Evolutionary conservation across 2,888 invertebrate species (phyloP), one percentile per base, ranked within the genome.

Genomic region (Pollenia griseotomentosa): DNA sequence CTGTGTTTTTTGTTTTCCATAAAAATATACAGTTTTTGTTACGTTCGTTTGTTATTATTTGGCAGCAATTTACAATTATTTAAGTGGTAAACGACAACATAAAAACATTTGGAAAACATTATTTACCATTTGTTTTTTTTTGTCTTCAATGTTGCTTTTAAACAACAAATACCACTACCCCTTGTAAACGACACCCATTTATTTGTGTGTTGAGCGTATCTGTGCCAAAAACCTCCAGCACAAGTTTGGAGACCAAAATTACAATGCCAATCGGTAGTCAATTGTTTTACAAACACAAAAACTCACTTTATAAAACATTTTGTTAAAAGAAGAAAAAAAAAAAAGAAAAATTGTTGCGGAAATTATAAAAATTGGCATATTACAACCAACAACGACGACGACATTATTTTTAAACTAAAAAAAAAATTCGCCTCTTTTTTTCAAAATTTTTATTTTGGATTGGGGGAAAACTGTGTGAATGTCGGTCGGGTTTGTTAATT

Each of bases 281-380:
- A 83, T 80, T 86, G 83, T 83, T 83, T 83, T 83, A 70, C 70
- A 80, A 80, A 83, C 79, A 77, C 75, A 71, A 80, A 86, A 80
- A 87, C 79, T 79, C 14, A 83, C 75, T 83, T 81, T 65, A 19
- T 53, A 44, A 57, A 66, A 66, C 55, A 70, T 55, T 19, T 51
- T 2, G 42, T 48, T 55, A 70, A 40, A 46, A 19, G 65, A 16
- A 57, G 44, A 46, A 71, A 6, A 51, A 81, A 73, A 74, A 55
- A 42, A 55, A 86, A 77, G 61, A 81, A 81, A 87, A 81, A 87
- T 77, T 61, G 78, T 87, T 87, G 87, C 87, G 87, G 87, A 87
- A 87, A 84, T 87, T 84, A 82, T 84, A 70, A 74, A 87, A 87
- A 87, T 82, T 87, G 87, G 73, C 87, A 84, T 73, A 51, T 82